Conservation (phyloP, 2,113 vertebrate species). For the Seriola dumerili region DNA sequence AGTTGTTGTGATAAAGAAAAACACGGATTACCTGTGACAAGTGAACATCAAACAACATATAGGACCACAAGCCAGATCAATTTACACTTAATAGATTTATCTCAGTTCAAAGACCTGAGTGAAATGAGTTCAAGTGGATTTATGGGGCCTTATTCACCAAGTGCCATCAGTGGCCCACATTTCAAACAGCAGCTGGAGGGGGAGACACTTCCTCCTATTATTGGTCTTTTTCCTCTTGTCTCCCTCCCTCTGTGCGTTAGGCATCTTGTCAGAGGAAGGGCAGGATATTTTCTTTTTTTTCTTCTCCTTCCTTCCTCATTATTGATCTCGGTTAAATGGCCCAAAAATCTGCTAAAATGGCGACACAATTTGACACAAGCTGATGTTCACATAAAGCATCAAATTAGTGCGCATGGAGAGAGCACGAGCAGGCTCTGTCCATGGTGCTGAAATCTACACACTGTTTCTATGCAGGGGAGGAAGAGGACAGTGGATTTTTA, state of each 20-base stretch:
- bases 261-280: not conserved
- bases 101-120: not conserved
- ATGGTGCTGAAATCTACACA: conserved; percentile 49
- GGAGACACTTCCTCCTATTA: not conserved
- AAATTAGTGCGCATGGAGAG: not conserved
- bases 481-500: not conserved
- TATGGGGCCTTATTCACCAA: not conserved
- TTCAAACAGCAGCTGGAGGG: not conserved
- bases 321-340: not conserved
- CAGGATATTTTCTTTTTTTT: not conserved
- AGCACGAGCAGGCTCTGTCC: conserved; percentile 20
- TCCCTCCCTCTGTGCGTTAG: not conserved
- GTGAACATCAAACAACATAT: no score
- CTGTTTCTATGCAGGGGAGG: not conserved
- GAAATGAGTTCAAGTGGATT: not conserved
- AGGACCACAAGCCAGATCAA: not conserved
- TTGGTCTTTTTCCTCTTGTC: not conserved
- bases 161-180: not conserved
- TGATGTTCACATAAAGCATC: not conserved
- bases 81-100: not conserved
- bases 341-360: not conserved
- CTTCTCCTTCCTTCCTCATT: not conserved
- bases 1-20: not conserved
- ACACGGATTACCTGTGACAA: not conserved
- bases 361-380: not conserved